phyloP scores from a whole-genome alignment of 1,140 invertebrate species.

The Onthophagus taurus region DNA sequence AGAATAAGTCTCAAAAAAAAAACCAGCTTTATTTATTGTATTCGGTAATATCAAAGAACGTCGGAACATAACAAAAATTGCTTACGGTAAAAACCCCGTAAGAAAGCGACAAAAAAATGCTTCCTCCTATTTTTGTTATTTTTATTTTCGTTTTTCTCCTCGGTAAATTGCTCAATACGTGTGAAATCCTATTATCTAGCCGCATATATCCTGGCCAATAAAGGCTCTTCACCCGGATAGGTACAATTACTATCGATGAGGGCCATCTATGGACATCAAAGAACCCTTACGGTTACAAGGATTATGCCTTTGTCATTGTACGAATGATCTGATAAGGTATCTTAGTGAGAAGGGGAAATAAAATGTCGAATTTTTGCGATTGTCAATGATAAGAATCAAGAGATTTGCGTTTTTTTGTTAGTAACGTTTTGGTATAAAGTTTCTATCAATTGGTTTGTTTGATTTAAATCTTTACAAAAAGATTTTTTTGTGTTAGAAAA shows the following conservation, averaged over 20 bases:
- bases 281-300: constrained; percentile 15
- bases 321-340: constrained; percentile 18
- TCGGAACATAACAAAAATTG: constrained; percentile 1
- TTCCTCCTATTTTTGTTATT: not conserved
- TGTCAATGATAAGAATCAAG: too few relatives aligned
- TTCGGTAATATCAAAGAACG: not conserved
- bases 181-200: constrained; percentile 20
- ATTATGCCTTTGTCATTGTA: constrained; percentile 14
- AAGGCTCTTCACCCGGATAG: constrained; percentile 4
- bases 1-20: too few relatives aligned
- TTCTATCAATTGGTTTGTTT: too few relatives aligned
- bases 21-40: too few relatives aligned
- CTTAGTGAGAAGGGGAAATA: too few relatives aligned
- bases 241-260: constrained; percentile 15
- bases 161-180: constrained; percentile 15
- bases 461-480: too few relatives aligned
- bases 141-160: constrained; percentile 2
- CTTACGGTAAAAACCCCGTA: constrained; percentile 2
- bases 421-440: too few relatives aligned
- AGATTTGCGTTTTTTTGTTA: too few relatives aligned
- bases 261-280: constrained; percentile 20
- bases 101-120: not conserved
- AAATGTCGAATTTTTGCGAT: too few relatives aligned
- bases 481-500: too few relatives aligned
- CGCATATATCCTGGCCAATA: constrained; percentile 10